Percentiles rank a stretch among this genome's conserved stretches.
phyloP scores from a whole-genome alignment of 1,140 invertebrate genomes.

The Periplaneta americana region DNA sequence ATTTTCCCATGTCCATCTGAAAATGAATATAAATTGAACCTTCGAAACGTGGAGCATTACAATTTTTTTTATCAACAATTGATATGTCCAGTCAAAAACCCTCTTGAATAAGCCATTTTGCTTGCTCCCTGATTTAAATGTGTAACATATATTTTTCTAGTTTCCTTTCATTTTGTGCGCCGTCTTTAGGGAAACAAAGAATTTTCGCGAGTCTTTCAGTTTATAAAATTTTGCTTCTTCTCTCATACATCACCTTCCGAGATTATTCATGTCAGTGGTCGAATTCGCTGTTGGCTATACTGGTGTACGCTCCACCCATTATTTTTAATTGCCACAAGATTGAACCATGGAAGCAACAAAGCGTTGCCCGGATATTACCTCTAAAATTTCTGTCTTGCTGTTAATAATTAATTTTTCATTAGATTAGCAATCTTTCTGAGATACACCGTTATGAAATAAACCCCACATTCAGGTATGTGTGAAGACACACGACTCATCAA shows the following conservation, averaged over 20 bases:
- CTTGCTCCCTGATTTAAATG: too few relatives aligned
- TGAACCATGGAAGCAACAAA: background rate
- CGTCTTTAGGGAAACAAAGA: too few relatives aligned
- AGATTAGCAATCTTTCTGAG: background rate
- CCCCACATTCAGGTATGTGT: background rate
- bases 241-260: background rate
- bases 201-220: too few relatives aligned
- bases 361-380: background rate
- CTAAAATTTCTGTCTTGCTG: background rate
- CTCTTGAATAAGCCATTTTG: too few relatives aligned
- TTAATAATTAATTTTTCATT: background rate
- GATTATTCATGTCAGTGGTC: background rate
- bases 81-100: too few relatives aligned
- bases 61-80: too few relatives aligned
- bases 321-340: background rate
- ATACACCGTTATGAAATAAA: background rate
- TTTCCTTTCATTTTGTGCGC: too few relatives aligned
- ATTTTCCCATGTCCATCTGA: too few relatives aligned
- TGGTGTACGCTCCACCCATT: background rate
- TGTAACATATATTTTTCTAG: too few relatives aligned
- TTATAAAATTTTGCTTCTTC: background rate
- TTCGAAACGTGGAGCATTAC: too few relatives aligned
- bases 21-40: too few relatives aligned
- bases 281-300: background rate
- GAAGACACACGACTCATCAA: background rate